Conservation (phyloP, 2,797 vertebrate species). For the Sebastes reedi region DNA sequence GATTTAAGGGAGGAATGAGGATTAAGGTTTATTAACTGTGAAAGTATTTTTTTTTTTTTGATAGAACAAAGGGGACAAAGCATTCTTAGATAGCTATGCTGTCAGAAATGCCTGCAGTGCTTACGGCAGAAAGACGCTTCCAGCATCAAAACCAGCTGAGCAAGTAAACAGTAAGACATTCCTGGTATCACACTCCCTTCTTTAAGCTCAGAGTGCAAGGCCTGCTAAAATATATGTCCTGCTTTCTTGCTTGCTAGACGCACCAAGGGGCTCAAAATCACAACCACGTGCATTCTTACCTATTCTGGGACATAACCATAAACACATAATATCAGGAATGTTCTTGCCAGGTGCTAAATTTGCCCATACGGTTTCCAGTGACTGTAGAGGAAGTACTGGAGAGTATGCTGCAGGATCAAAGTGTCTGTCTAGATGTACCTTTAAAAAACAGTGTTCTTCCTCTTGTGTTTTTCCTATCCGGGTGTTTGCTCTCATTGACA, state of each 20-base stretch:
- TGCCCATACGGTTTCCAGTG: slow-evolving; percentile 54
- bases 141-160: slow-evolving; percentile 80
- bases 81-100: slow-evolving; percentile 29
- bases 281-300: slow-evolving; percentile 75
- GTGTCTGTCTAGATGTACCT: not conserved
- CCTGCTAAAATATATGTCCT: slow-evolving; percentile 59
- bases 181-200: slow-evolving; percentile 54
- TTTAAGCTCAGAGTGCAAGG: slow-evolving; percentile 46
- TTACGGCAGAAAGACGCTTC: slow-evolving; percentile 53
- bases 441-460: slow-evolving; percentile 4
- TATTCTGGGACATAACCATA: slow-evolving; percentile 75
- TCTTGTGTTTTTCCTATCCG: slow-evolving; percentile 2
- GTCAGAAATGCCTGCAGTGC: slow-evolving; percentile 64
- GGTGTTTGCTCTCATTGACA: not conserved
- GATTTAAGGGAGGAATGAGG: slow-evolving; percentile 37
- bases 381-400: slow-evolving; percentile 28
- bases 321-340: slow-evolving; percentile 78
- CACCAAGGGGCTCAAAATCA: slow-evolving; percentile 69
- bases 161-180: slow-evolving; percentile 78
- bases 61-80: slow-evolving; percentile 29
- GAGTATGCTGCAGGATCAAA: slow-evolving; percentile 38
- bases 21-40: slow-evolving; percentile 42
- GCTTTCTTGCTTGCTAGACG: slow-evolving; percentile 37
- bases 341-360: slow-evolving; percentile 75
- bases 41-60: slow-evolving; percentile 14